Base-by-base conservation (phyloP, 1,140 invertebrate genomes). In the Orchesella cincta region DNA sequence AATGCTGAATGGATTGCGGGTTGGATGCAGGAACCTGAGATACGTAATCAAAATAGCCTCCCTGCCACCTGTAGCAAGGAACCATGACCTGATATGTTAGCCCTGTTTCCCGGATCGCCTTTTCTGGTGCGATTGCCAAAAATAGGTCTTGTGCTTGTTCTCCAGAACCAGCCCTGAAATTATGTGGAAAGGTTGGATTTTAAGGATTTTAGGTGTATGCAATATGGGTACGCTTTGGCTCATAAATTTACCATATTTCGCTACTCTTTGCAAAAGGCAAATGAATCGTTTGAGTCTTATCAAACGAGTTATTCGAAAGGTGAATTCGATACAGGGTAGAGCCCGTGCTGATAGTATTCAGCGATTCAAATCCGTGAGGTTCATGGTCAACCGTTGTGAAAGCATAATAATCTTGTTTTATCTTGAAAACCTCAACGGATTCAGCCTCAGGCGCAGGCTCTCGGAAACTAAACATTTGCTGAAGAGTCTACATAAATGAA, bases 31-130 rank as follows among this genome's bases (percentile, higher is more conserved):
- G 74, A 52, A 89, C 78, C 8, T 79, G 73, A 51, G 87, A 84
- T 8, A 86, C 82, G 1, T 83, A 73, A 83, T 90, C 88, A 81
- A 90, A 90, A 81, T 88, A 85, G 54, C 84, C 85, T 31, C 85
- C 86, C 34, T 85, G 78, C 88, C 87, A 89, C 26, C 81, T 82
- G 75, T 87, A 89, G 18, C 79, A 80, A 51, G 79, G 76, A 78
- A 83, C 80, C 46, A 76, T 26, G 51, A 83, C 76, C 29, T 81
- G 36, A 76, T 80, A 79, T 71, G 79, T 52, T 78, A 36, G 36
- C 73, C 35, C 34, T 33, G 29, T 81, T 2, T 33, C 29, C 8
- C 8, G 8, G 3, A 26, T 29, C 28, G 23, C 72, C 31, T 81
- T 77, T 73, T 82, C 79, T 0, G 71, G 80, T 29, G 82, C 82